A percentile compares a stretch with the other conserved stretches of the same genome.
Conservation (phyloP, 2,888 invertebrate genomes). For the Fragum sueziense region DNA sequence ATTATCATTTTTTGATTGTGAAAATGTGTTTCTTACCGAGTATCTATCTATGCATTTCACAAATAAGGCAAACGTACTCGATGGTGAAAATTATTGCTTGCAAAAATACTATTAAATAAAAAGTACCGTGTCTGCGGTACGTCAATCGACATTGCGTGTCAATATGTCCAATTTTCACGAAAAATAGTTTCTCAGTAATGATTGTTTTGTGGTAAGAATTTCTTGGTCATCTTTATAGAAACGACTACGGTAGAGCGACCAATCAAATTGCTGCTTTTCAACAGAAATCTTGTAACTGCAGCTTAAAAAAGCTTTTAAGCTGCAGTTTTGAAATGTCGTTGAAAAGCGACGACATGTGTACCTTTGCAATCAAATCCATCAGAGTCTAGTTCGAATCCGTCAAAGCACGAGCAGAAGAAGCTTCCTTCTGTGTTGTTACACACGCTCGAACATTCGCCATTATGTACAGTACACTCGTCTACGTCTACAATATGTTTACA, state of each 20-base stretch:
- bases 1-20: too few species aligned
- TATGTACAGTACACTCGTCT: background rate
- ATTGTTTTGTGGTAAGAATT: too few species aligned
- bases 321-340: background rate
- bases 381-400: background rate
- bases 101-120: too few species aligned
- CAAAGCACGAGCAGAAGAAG: background rate
- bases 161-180: too few species aligned
- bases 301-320: background rate
- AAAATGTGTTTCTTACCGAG: too few species aligned
- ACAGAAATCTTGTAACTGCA: background rate
- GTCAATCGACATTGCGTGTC: too few species aligned
- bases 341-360: background rate
- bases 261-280: background rate
- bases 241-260: background rate
- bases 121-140: too few species aligned
- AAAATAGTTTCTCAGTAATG: too few species aligned
- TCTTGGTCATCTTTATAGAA: too few species aligned
- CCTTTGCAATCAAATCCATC: background rate
- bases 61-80: too few species aligned
- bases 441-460: background rate
- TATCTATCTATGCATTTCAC: too few species aligned
- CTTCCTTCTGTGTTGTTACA: background rate
- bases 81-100: too few species aligned
- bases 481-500: conserved; percentile 4